Conservation (phyloP, 2,888 invertebrate genomes). For the Zhuqinia jingwanae region DNA sequence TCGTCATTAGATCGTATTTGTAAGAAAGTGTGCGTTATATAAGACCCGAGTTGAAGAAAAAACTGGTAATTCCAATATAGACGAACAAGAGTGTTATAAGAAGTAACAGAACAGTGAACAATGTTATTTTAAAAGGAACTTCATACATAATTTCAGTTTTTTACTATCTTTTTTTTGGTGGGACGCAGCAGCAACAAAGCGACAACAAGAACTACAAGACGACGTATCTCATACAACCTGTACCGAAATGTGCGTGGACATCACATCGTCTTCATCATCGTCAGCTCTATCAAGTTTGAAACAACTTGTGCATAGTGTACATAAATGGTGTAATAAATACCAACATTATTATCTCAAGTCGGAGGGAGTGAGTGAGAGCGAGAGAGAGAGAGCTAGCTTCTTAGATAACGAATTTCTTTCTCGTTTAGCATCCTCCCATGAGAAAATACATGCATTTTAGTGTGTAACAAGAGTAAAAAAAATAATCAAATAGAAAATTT, state of each 20-base stretch:
- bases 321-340: slow-evolving; percentile 53
- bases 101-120: background rate
- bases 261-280: background rate
- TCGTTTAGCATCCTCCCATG: slow-evolving; percentile 2
- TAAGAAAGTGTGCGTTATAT: no score
- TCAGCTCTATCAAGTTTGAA: slow-evolving; percentile 18
- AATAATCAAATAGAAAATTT: slow-evolving; percentile 17
- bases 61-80: background rate
- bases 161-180: slow-evolving; percentile 2
- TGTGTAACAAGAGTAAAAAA: background rate
- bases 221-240: slow-evolving; percentile 14
- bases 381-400: background rate
- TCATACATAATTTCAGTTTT: background rate
- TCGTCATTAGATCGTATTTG: no score
- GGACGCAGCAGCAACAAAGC: background rate
- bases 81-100: background rate
- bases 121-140: background rate
- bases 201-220: background rate
- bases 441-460: no score
- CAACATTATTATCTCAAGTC: slow-evolving; percentile 39
- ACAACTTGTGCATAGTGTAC: slow-evolving; percentile 58
- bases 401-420: background rate
- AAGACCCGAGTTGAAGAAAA: slow-evolving; percentile 27
- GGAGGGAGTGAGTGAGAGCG: background rate
- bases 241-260: slow-evolving; percentile 3